These are phyloP conservation scores for Heterohyrax brucei DNA, from an alignment of 2,797 vertebrate species.

Conservation along the genomic window DNA sequence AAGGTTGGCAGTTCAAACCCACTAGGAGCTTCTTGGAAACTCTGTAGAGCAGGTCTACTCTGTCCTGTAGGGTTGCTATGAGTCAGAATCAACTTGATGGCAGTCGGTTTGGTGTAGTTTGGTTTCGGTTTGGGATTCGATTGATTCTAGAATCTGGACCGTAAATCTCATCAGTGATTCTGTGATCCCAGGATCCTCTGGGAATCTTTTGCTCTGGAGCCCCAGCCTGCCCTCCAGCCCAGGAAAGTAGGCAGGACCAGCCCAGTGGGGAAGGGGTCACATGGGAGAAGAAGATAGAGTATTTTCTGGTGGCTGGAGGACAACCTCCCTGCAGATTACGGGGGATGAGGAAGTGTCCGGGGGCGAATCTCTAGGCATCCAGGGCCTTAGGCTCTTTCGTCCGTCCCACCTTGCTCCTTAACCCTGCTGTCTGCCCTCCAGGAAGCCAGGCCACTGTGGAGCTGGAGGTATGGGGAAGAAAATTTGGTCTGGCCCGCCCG, in stretches of 20 bases:
- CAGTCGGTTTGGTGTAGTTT: too few relatives aligned
- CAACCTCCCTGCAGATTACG: not conserved
- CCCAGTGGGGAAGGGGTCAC: rapidly evolving
- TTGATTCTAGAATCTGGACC: not conserved
- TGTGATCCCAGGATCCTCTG: not conserved
- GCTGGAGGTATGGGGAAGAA: not conserved
- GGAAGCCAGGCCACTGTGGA: not conserved
- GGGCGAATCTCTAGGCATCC: not conserved
- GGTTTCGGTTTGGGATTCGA: not conserved
- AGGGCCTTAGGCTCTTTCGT: not conserved
- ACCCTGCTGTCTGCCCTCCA: not conserved
- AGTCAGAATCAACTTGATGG: too few relatives aligned
- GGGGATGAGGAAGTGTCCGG: rapidly evolving
- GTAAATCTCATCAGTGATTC: not conserved
- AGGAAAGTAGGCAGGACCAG: not conserved
- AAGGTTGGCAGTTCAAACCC: too few relatives aligned
- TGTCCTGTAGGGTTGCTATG: too few relatives aligned
- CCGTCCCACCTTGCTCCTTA: not conserved
- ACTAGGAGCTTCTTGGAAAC: too few relatives aligned
- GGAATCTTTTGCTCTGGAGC: not conserved
- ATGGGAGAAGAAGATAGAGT: too few relatives aligned
- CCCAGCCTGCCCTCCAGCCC: not conserved
- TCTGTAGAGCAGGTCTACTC: too few relatives aligned
- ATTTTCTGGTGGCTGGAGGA: not conserved
- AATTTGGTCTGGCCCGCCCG: not conserved